Evolutionary conservation across 2,113 vertebrate species (phyloP).

Genomic region (Megaleporinus macrocephalus): DNA sequence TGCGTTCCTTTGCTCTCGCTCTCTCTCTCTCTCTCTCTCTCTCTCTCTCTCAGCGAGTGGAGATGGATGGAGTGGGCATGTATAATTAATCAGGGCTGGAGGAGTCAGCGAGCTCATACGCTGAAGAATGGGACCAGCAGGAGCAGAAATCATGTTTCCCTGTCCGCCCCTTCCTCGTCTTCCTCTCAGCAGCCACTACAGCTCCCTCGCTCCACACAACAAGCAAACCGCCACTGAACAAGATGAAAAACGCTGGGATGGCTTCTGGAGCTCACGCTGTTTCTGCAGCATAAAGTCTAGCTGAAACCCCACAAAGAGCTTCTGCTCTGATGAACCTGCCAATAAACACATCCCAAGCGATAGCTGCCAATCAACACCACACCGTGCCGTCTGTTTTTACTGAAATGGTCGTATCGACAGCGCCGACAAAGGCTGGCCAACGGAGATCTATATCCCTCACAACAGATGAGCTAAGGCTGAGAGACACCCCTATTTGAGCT

Average conservation of each 20-base stretch:
- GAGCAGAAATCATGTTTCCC: slow-evolving; percentile 44
- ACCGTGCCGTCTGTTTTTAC: slow-evolving; percentile 24
- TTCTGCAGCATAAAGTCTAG: neutral
- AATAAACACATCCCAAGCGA: neutral
- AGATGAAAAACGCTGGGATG: slow-evolving; percentile 1
- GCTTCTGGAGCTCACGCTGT: slow-evolving; percentile 11
- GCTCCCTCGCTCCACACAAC: neutral
- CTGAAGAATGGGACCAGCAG: slow-evolving; percentile 58
- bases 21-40: slow-evolving; percentile 41
- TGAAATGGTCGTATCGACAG: slow-evolving; percentile 7
- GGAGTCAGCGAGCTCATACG: slow-evolving; percentile 58
- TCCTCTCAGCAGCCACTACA: neutral
- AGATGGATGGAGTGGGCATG: slow-evolving; percentile 57
- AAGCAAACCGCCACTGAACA: slow-evolving; percentile 16
- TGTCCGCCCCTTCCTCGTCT: slow-evolving; percentile 40
- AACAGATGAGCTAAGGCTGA: neutral
- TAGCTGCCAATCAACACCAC: slow-evolving; percentile 11
- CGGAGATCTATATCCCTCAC: neutral
- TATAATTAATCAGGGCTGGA: slow-evolving; percentile 72
- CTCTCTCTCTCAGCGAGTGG: slow-evolving; percentile 11
- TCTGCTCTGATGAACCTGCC: slow-evolving; percentile 1
- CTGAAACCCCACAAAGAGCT: neutral
- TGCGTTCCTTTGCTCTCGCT: slow-evolving; percentile 58
- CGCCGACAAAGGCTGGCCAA: neutral
- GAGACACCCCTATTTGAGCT: neutral